Evolutionary conservation across 2,888 invertebrate genomes (phyloP), one percentile per base, ranked within the genome.

Genomic region (Pseudanteris insignis): DNA sequence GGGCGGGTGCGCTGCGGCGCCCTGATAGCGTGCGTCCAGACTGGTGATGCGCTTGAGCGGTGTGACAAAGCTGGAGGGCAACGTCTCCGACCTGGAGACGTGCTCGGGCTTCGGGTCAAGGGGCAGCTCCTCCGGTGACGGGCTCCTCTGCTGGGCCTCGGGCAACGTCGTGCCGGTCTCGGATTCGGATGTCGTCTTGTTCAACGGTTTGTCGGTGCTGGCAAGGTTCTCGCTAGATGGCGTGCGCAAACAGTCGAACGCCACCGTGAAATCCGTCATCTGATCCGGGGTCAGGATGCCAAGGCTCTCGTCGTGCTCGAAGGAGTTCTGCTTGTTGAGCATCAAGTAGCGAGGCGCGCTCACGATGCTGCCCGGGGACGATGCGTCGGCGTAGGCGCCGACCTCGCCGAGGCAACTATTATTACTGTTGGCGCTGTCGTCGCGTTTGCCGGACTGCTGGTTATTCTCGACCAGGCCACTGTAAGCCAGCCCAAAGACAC

Each of bases 11-110:
- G 92, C 92, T 2, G 92, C 92, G 80, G 92, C 92, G 6, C 94
- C 94, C 81, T 94, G 94, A 81, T 94, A 95, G 29, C 96, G 95
- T n/a, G 89, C 91, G 79, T 96, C 95, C 66, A 94, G 84, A 80
- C 94, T 95, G 15, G 92, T 91, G 60, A 92, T 92, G 75, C 93
- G 92, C n/a, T 92, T 92, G 10, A 92, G 90, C 73, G 92, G 92
- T 1, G 91, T 92, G 11, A 92, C 89, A 72, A 92, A 91, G 77
- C 90, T 90, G 68, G 70, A 64, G 1, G 76, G 73, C 37, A 73
- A 50, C 32, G 28, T 41, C 21, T 58, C 28, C 13, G 43, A 13
- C 24, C 58, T 29, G 25, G 54, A 30, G 11, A 18, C 36, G 10
- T 70, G 68, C 4, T 70, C 69, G n/a, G 79, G 78, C 28, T 77